A percentile compares a stretch with the other conserved stretches of the same genome.
Conservation (phyloP, 1,140 invertebrate genomes). For the Sycophila sp. region DNA sequence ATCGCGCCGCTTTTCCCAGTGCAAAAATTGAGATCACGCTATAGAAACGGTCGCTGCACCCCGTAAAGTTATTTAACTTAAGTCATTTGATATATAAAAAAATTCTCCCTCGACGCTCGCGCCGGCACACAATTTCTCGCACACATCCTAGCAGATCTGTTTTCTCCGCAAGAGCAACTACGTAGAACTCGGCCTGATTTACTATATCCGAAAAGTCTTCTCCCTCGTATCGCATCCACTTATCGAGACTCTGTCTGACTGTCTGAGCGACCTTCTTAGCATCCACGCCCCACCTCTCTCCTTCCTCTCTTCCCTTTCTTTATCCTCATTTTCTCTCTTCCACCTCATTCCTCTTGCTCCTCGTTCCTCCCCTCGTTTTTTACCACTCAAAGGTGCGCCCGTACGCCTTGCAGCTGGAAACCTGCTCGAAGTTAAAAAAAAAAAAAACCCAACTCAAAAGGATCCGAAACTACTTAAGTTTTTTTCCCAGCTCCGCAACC, state of each 20-base stretch:
- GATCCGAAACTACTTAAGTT: slow-evolving; percentile 35
- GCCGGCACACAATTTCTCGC: neutral
- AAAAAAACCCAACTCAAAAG: slow-evolving; percentile 18
- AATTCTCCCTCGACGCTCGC: too few species aligned
- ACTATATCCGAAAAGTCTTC: slow-evolving; percentile 20
- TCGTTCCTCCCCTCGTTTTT: too few species aligned
- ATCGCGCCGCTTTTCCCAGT: too few species aligned
- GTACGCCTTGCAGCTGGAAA: neutral
- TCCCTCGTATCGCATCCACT: slow-evolving; percentile 45
- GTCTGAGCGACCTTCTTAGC: slow-evolving; percentile 39
- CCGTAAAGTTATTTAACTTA: too few species aligned
- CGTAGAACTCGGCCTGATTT: slow-evolving; percentile 30
- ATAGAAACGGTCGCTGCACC: too few species aligned
- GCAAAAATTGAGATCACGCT: too few species aligned
- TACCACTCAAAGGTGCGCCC: neutral
- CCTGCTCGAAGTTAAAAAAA: neutral
- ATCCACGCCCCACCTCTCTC: neutral
- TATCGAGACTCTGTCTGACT: slow-evolving; percentile 41
- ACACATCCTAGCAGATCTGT: neutral
- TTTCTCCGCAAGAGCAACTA: neutral
- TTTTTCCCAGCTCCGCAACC: too few species aligned
- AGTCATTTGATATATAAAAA: too few species aligned
- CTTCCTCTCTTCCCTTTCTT: neutral
- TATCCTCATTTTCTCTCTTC: neutral
- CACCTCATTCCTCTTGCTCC: too few species aligned